Base-by-base conservation (phyloP, 2,113 vertebrate species). In the Pogona vitticeps region DNA sequence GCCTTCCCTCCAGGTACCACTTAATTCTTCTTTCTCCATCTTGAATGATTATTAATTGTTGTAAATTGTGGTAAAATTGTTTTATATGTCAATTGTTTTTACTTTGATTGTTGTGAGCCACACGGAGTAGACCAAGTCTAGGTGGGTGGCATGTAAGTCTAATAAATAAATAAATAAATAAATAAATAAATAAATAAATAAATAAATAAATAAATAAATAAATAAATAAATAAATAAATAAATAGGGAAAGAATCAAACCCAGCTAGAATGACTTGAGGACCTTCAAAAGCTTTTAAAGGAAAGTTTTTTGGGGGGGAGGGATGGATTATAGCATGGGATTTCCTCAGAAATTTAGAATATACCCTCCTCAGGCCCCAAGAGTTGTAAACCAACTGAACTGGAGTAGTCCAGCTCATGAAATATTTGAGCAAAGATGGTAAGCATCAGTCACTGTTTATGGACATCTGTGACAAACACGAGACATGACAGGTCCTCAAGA, bases 281-380 rank as follows among this genome's bases (percentile, higher is more conserved):
- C 33, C 75, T 94, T 89, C 82, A 82, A 90, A 79, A 31, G 84
- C 89, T 93, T 93, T 93, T 94, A 93, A 93, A 93, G 76, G 33
- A 93, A 83, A 88, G 83, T 88, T 94, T 93, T 20, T 58, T 36
- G 46, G 46, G 46, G 46, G 10, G 46, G 46, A 52, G 10, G 46
- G 46, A 10, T 52, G 10, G 46, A 10, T 52, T 52, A 52, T 76
- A 90, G 91, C 61, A 38, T 78, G 90, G 87, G 85, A 90, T 75
- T 94, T 17, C 88, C 14, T 0, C 2, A 88, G 81, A 42, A 92
- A 80, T 85, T 93, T 90, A 93, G 84, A 84, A 90, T 88, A 77
- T 84, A 80, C 68, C 8, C 84, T 72, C 88, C 85, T 83, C 88
- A 84, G 72, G 6, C 26, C 56, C 59, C 89, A 89, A 88, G 86